Evolutionary conservation across 1,140 invertebrate genomes (phyloP), one percentile per base, ranked within the genome.

Genomic region (Leptopilina boulardi): DNA sequence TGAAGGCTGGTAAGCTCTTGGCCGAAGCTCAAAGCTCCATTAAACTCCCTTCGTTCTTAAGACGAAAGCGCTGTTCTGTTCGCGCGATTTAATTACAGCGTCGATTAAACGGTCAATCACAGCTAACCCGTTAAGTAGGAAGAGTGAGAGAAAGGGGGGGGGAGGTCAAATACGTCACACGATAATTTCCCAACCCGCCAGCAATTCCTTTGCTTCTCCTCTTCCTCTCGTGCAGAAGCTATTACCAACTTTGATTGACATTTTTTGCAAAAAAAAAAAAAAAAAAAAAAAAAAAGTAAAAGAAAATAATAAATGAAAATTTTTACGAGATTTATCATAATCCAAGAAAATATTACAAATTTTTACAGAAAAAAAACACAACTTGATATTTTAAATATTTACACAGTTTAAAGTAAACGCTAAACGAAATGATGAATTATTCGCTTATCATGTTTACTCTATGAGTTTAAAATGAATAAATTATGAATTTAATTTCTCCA

Each of bases 61-160:
- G 76, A 77, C 38, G 79, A 76, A 80, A 78, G 54, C 56, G 71
- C 74, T 59, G 74, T 74, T 70, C 10, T 21, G 19, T 23, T 44
- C 30, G 59, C 42, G 76, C 76, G 71, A 78, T 78, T 80, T 34
- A 76, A 80, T 80, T 80, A 78, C 70, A 74, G 71, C 74, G 70
- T 76, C 74, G 73, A 59, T 78, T 76, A 54, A 80, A 78, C 74
- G 70, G 77, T 80, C 79, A 80, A 78, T 80, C 76, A 80, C 74
- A 34, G 59, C 59, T 66, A 66, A 66, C 23, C 59, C 26, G 59
- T 30, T 38, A n/a, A n/a, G n/a, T n/a, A n/a, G n/a, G n/a, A n/a
- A n/a, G n/a, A n/a, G n/a, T 38, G 34, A 9, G 34, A 38, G 34
- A 38, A 38, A 9, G 5, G 9, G 5, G 34, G 34, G 1, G 5